phyloP scores from a whole-genome alignment of 2,113 vertebrate genomes.

The Vombatus ursinus region DNA sequence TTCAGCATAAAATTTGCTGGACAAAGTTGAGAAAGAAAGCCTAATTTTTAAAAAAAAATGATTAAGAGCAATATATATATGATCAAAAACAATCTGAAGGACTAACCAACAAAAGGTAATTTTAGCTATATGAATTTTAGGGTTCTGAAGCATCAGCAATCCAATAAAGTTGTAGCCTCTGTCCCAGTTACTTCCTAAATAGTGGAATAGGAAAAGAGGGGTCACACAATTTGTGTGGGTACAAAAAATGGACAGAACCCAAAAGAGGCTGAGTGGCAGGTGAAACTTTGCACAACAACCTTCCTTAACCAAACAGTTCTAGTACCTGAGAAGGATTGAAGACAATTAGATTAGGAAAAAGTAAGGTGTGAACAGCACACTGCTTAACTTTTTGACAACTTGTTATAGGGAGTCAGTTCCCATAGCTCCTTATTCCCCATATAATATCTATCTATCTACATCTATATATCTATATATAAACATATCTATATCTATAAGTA shows the following conservation, averaged over 20 bases:
- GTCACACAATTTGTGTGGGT: background rate
- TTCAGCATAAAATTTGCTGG: background rate
- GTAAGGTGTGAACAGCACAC: background rate
- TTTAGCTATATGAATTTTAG: conserved; percentile 18
- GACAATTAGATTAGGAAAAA: background rate
- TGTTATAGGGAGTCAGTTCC: conserved; percentile 19
- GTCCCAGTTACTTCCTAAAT: background rate
- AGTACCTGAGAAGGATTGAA: background rate
- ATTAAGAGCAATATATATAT: conserved; percentile 11
- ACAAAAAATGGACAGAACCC: background rate
- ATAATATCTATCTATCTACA: background rate
- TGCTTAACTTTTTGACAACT: conserved; percentile 2
- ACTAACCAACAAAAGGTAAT: background rate
- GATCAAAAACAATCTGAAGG: conserved; percentile 11
- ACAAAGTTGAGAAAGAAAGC: conserved; percentile 21
- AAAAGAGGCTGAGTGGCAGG: background rate
- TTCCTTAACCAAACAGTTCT: background rate
- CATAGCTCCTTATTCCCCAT: conserved; percentile 10
- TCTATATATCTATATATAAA: no score
- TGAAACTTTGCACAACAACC: background rate
- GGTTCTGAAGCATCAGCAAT: background rate
- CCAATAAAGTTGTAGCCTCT: background rate
- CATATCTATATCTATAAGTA: no score
- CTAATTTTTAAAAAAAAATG: conserved; percentile 13
- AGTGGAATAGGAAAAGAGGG: background rate